Percentiles rank a stretch among this genome's conserved stretches.
Conservation (phyloP, 1,140 invertebrate species). For the Solenopsis invicta region DNA sequence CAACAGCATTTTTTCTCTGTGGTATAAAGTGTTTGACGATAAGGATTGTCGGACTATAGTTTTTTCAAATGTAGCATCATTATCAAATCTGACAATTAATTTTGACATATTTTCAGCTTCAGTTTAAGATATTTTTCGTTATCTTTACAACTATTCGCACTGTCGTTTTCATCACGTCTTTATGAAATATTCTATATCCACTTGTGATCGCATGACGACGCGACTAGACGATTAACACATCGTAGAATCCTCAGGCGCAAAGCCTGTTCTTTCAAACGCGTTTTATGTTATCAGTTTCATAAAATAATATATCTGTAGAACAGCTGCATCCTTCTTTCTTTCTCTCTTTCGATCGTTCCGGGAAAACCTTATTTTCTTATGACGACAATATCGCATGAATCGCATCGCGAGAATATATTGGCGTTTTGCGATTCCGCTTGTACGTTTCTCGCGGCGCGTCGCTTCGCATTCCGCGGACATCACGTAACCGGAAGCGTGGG, state of each 20-base stretch:
- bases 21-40: no score
- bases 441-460: background rate
- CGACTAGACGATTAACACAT: background rate
- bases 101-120: no score
- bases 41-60: no score
- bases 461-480: slow-evolving; percentile 52
- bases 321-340: no score
- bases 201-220: background rate
- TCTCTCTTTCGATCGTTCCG: background rate
- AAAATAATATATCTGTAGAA: slow-evolving; percentile 12
- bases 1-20: no score
- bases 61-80: no score
- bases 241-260: background rate
- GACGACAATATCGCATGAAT: background rate
- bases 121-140: background rate
- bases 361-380: slow-evolving; percentile 42
- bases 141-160: background rate
- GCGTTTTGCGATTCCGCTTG: background rate
- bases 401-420: slow-evolving; percentile 3
- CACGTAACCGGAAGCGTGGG: slow-evolving; percentile 52
- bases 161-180: background rate
- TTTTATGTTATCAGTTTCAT: background rate
- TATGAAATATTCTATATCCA: background rate
- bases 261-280: background rate
- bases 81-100: no score